These are phyloP conservation scores for Diacarnus erythraeanus DNA, from an alignment of 37 sponge, comb jelly and placozoan genomes.

Conservation along the genomic window DNA sequence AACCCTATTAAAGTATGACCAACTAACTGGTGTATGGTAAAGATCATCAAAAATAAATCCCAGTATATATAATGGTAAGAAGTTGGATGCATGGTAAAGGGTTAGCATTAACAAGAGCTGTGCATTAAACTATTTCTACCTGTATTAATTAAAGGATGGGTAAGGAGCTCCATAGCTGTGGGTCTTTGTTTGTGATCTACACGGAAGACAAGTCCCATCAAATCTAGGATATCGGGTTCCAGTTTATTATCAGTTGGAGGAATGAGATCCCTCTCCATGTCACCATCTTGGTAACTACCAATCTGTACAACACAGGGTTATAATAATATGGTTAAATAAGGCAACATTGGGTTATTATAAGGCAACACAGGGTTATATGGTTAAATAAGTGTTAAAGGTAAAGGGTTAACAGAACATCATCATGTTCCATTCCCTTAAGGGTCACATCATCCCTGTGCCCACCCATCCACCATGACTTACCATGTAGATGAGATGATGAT, in stretches of 20 bases:
- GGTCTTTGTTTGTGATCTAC: background rate
- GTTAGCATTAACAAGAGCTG: no score
- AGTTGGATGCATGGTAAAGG: no score
- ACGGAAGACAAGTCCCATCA: conserved; percentile 17
- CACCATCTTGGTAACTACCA: conserved; percentile 27
- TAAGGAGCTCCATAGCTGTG: conserved; percentile 5
- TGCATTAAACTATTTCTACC: no score
- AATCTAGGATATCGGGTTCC: conserved; percentile 1
- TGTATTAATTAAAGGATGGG: background rate
- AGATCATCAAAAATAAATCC: no score
- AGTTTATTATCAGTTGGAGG: background rate
- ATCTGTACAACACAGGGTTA: conserved; percentile 5
- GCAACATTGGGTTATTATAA: background rate
- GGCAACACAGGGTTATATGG: no score
- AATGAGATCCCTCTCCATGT: conserved; percentile 25
- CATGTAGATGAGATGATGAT: conserved; percentile 7
- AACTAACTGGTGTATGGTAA: no score
- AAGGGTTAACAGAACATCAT: no score
- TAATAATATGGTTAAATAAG: background rate
- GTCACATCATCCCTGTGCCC: no score
- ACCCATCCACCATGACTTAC: conserved; percentile 20
- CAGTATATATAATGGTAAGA: no score
- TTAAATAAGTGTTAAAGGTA: no score
- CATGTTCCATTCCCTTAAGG: no score
- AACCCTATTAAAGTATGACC: no score